Percentiles rank a stretch among this genome's conserved stretches.
Evolutionary conservation across 2,888 invertebrate species (phyloP).

Genomic region (Scrobipalpa atriplicella): DNA sequence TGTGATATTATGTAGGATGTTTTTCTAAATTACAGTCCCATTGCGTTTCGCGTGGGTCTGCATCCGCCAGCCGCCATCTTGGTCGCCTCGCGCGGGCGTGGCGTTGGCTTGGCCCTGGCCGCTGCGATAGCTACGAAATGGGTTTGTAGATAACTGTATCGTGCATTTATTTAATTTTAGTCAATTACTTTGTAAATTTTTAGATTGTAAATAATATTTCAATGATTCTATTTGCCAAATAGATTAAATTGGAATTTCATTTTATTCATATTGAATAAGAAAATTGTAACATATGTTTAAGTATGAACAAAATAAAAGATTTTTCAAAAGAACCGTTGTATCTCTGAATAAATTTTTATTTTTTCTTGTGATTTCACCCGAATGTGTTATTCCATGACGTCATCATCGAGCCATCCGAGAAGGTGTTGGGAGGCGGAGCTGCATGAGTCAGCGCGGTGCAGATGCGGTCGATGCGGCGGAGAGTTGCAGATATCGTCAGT

Average conservation of each 20-base stretch:
- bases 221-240: slow-evolving; percentile 64
- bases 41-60: slow-evolving; percentile 83
- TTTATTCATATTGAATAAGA: slow-evolving; percentile 81
- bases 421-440: slow-evolving; percentile 38
- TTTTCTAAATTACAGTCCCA: slow-evolving; percentile 83
- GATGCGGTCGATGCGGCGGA: slow-evolving; percentile 37
- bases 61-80: slow-evolving; percentile 81
- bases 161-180: slow-evolving; percentile 72
- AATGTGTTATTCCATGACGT: slow-evolving; percentile 82
- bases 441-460: slow-evolving; percentile 43
- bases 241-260: slow-evolving; percentile 71
- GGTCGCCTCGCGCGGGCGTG: slow-evolving; percentile 83
- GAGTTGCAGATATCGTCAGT: slow-evolving; percentile 38
- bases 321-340: slow-evolving; percentile 56
- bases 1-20: slow-evolving; percentile 81
- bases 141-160: slow-evolving; percentile 80
- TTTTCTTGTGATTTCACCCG: slow-evolving; percentile 71
- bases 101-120: slow-evolving; percentile 78
- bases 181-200: slow-evolving; percentile 48
- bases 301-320: slow-evolving; percentile 73
- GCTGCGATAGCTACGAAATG: slow-evolving; percentile 84
- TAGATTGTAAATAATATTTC: slow-evolving; percentile 58
- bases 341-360: slow-evolving; percentile 59
- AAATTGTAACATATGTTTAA: slow-evolving; percentile 81
- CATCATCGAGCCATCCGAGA: slow-evolving; percentile 60